phyloP scores from a whole-genome alignment of 2,888 invertebrate genomes.

The Mystacides longicornis region DNA sequence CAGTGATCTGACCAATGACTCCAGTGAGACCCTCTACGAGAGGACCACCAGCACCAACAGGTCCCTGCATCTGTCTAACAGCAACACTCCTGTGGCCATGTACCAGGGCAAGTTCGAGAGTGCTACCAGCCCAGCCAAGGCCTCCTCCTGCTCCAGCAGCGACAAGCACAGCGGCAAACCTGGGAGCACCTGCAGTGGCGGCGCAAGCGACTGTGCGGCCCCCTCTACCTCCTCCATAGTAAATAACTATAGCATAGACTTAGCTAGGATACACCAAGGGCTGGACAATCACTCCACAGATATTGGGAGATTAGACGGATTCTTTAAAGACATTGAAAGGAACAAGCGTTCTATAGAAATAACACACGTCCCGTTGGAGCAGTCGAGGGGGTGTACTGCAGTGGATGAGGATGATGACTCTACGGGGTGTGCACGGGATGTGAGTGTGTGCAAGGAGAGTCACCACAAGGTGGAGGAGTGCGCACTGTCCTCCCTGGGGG shows the following conservation, averaged over 20 bases:
- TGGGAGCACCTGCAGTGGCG: too few relatives aligned
- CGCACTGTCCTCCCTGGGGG: neutral
- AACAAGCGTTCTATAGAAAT: neutral
- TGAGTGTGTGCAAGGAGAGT: too few relatives aligned
- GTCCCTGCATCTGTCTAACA: neutral
- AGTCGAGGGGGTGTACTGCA: too few relatives aligned
- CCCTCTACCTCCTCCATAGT: neutral
- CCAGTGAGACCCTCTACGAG: slow-evolving; percentile 9
- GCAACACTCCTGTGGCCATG: neutral
- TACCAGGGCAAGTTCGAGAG: slow-evolving; percentile 15
- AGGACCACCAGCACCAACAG: slow-evolving; percentile 12
- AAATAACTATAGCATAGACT: neutral
- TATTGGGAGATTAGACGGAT: neutral
- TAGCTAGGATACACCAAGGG: neutral
- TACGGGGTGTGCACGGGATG: neutral
- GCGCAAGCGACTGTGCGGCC: neutral
- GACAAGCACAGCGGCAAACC: neutral
- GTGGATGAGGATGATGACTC: neutral
- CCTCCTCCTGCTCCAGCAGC: slow-evolving; percentile 3
- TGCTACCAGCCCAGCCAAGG: slow-evolving; percentile 5
- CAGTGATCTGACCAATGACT: slow-evolving; percentile 41
- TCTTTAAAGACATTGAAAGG: neutral
- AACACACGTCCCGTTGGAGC: too few relatives aligned
- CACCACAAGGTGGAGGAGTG: slow-evolving; percentile 30
- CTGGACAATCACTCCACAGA: neutral